Percentiles rank a stretch among this genome's conserved stretches.
These are phyloP conservation scores for Alces alces DNA, from an alignment of 2,113 vertebrate genomes.

Conservation along the genomic window DNA sequence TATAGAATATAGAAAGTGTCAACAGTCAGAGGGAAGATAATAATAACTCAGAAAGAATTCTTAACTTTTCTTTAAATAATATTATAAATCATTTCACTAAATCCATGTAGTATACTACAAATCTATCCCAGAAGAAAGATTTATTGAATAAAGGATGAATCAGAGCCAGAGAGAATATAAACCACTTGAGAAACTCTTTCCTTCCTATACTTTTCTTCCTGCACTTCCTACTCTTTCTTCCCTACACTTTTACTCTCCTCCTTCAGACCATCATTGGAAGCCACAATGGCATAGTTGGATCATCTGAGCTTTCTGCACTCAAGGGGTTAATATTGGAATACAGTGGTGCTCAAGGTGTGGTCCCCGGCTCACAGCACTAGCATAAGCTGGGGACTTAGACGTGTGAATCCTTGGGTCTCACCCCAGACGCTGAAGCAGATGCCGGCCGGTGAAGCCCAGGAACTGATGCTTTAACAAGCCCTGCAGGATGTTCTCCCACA, in stretches of 20 bases:
- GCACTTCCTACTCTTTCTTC: too few species aligned
- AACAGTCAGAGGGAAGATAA: not conserved
- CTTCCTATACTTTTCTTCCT: not conserved
- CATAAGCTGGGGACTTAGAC: not conserved
- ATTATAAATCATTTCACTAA: not conserved
- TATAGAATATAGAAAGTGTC: not conserved
- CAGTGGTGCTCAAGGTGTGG: not conserved
- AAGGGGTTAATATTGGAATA: not conserved
- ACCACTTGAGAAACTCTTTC: not conserved
- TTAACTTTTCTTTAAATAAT: not conserved
- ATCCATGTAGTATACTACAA: not conserved
- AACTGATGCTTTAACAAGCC: not conserved
- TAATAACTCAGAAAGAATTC: not conserved
- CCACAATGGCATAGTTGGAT: not conserved
- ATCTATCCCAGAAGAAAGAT: not conserved
- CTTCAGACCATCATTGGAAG: not conserved
- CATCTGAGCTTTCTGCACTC: not conserved
- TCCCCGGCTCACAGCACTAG: not conserved
- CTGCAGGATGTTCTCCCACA: not conserved
- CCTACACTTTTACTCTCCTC: not conserved
- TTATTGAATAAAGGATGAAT: not conserved
- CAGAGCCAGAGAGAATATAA: not conserved
- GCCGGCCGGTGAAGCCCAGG: not conserved
- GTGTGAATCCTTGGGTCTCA: not conserved
- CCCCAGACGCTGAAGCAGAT: not conserved